Evolutionary conservation across 1,140 invertebrate genomes (phyloP).

Genomic region (Neodiprion lecontei): DNA sequence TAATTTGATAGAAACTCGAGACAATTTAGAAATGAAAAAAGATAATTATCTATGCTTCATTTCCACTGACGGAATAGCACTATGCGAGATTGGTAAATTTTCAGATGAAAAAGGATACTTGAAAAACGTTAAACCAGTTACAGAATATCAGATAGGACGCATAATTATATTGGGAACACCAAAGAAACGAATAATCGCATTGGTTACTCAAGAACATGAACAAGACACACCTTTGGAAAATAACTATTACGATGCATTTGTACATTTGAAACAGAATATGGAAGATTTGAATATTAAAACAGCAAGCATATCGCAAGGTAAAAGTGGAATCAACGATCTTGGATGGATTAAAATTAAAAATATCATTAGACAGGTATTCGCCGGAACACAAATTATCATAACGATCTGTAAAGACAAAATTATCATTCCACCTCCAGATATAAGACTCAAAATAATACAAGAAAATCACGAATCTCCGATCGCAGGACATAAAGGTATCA

Average conservation of each 20-base stretch:
- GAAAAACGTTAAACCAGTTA: too few relatives aligned
- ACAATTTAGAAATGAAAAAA: too few relatives aligned
- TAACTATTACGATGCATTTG: too few relatives aligned
- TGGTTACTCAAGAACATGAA: background rate
- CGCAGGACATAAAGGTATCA: slow-evolving; percentile 33
- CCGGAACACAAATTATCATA: slow-evolving; percentile 21
- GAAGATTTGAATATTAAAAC: background rate
- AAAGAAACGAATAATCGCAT: background rate
- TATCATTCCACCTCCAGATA: slow-evolving; percentile 12
- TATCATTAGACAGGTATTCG: background rate
- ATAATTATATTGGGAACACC: too few relatives aligned
- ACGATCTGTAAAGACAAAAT: slow-evolving; percentile 18
- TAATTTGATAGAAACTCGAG: too few relatives aligned
- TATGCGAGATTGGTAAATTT: too few relatives aligned
- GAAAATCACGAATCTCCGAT: slow-evolving; percentile 10
- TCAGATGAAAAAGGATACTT: too few relatives aligned
- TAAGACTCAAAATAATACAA: background rate
- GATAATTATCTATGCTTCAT: too few relatives aligned
- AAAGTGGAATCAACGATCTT: background rate
- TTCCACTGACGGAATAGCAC: too few relatives aligned
- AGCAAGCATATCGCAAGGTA: slow-evolving; percentile 10
- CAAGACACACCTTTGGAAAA: background rate
- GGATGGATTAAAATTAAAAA: slow-evolving; percentile 13
- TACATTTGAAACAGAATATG: background rate
- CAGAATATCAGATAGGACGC: too few relatives aligned